Conservation (phyloP, 2,113 vertebrate genomes). For the Parus major region DNA sequence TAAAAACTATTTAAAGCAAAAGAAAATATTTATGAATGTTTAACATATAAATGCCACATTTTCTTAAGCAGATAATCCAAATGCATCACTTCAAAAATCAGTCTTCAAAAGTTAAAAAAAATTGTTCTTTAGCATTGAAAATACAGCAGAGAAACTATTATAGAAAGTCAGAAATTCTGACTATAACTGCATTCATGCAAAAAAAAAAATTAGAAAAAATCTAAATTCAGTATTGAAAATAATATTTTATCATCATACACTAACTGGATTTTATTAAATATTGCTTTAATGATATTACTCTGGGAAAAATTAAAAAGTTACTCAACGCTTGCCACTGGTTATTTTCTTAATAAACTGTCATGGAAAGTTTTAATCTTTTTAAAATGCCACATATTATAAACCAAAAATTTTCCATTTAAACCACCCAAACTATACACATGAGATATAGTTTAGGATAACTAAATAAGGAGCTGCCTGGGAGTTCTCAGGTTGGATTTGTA, state of each 20-base stretch:
- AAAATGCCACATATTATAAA: background rate
- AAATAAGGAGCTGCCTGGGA: background rate
- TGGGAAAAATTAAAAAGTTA: background rate
- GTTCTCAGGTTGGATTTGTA: background rate
- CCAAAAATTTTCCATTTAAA: background rate
- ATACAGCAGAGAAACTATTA: background rate
- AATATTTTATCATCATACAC: background rate
- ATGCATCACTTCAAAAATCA: background rate
- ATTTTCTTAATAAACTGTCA: conserved; percentile 26
- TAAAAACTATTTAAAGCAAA: background rate
- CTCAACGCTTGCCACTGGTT: conserved; percentile 3
- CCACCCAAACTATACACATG: background rate
- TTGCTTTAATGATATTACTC: conserved; percentile 22
- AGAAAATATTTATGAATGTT: background rate
- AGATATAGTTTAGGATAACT: background rate
- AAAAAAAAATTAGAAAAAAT: conserved; percentile 3
- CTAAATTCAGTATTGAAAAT: conserved; percentile 13
- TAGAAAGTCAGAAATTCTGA: too few species aligned
- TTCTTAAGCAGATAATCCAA: background rate
- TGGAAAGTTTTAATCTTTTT: conserved; percentile 16
- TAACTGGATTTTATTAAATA: conserved; percentile 33
- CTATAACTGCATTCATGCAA: background rate
- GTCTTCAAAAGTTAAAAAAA: background rate
- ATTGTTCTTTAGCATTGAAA: background rate
- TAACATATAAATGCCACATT: background rate